A percentile compares a stretch with the other conserved stretches of the same genome.
Evolutionary conservation across 1,140 invertebrate species (phyloP).

Genomic region (Brevipalpus yothersi): DNA sequence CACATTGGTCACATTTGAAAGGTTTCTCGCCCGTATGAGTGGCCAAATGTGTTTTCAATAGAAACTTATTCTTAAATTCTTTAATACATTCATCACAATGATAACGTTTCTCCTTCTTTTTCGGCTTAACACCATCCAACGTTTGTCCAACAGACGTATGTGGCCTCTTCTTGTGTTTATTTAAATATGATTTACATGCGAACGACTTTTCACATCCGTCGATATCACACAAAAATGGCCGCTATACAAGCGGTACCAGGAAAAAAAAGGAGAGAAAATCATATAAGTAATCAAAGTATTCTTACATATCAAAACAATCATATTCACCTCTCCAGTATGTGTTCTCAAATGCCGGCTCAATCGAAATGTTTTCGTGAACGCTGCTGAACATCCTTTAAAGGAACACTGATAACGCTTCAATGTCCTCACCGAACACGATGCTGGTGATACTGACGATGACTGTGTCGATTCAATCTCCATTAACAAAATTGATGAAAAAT

Average conservation of each 20-base stretch:
- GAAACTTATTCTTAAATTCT: slow-evolving; percentile 8
- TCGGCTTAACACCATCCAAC: neutral
- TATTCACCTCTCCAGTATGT: slow-evolving; percentile 1
- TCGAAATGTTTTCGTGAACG: neutral
- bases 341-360: neutral
- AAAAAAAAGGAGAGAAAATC: neutral
- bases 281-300: neutral
- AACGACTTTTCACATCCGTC: slow-evolving; percentile 1
- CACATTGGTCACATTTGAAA: slow-evolving; percentile 24
- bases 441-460: too few relatives aligned
- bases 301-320: neutral
- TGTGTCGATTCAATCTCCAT: too few relatives aligned
- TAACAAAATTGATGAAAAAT: too few relatives aligned
- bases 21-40: slow-evolving; percentile 18
- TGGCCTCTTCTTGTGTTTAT: slow-evolving; percentile 1
- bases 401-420: neutral
- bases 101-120: neutral
- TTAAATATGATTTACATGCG: neutral
- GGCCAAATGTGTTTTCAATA: slow-evolving; percentile 1
- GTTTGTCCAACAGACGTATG: neutral
- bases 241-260: neutral
- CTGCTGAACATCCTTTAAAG: neutral
- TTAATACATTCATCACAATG: slow-evolving; percentile 12
- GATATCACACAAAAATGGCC: neutral
- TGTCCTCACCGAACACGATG: too few relatives aligned